Conservation (phyloP, 1,140 invertebrate species). For the Sinonovacula constricta region DNA sequence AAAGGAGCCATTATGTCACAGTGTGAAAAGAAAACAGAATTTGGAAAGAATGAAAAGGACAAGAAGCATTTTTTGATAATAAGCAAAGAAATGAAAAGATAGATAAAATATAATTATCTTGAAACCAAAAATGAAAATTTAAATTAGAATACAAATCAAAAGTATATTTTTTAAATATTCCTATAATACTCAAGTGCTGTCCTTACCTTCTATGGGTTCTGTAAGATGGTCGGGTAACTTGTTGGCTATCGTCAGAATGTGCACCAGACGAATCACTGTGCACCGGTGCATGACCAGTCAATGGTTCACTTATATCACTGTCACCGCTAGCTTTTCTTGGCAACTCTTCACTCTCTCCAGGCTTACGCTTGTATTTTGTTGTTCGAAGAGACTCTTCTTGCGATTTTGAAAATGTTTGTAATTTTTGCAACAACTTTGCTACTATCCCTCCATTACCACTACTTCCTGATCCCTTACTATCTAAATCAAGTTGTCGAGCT, state of each 20-base stretch:
- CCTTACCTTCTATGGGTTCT: slow-evolving; percentile 61
- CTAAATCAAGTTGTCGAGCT: slow-evolving; percentile 40
- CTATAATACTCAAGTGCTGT: no score
- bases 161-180: no score
- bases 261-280: slow-evolving; percentile 62
- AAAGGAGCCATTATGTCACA: no score
- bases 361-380: slow-evolving; percentile 50
- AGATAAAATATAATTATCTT: no score
- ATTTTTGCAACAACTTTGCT: slow-evolving; percentile 58
- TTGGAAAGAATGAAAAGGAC: no score
- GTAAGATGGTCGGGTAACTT: slow-evolving; percentile 17
- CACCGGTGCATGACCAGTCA: background rate
- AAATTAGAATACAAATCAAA: no score
- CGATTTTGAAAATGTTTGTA: slow-evolving; percentile 58
- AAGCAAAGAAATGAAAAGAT: no score
- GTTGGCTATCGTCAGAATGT: slow-evolving; percentile 63
- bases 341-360: slow-evolving; percentile 50
- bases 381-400: slow-evolving; percentile 52
- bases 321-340: slow-evolving; percentile 34
- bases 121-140: no score
- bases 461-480: slow-evolving; percentile 22
- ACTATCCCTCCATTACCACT: slow-evolving; percentile 38
- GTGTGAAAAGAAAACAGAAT: no score
- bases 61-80: no score
- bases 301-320: slow-evolving; percentile 30